Evolutionary conservation across 2,888 invertebrate species (phyloP).

Genomic region (Drosophila tanythrix): DNA sequence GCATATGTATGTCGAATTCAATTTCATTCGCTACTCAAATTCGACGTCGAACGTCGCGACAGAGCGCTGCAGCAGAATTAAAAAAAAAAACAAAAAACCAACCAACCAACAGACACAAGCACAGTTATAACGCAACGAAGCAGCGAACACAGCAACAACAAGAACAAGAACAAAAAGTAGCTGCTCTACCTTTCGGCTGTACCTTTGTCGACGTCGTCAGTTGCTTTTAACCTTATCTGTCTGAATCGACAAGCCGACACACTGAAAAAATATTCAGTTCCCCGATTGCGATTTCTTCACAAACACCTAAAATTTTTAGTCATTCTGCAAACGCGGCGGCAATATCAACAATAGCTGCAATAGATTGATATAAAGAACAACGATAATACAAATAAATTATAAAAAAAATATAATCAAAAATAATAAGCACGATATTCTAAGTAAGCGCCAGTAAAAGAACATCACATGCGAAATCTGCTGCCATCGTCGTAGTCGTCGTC

Average conservation of each 20-base stretch:
- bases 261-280: slow-evolving; percentile 50
- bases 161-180: slow-evolving; percentile 30
- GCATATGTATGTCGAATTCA: slow-evolving; percentile 46
- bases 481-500: not conserved
- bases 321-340: slow-evolving; percentile 63
- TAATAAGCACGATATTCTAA: slow-evolving; percentile 32
- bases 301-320: slow-evolving; percentile 59
- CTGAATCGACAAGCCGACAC: slow-evolving; percentile 50
- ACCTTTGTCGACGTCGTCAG: slow-evolving; percentile 50
- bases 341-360: slow-evolving; percentile 5
- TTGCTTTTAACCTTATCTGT: slow-evolving; percentile 72
- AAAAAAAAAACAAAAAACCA: slow-evolving; percentile 9
- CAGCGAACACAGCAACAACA: slow-evolving; percentile 40
- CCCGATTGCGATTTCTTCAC: slow-evolving; percentile 55
- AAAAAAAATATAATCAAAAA: slow-evolving; percentile 10
- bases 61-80: slow-evolving; percentile 40
- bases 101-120: slow-evolving; percentile 37
- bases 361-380: slow-evolving; percentile 34
- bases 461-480: slow-evolving; percentile 54
- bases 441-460: slow-evolving; percentile 24
- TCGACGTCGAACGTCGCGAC: slow-evolving; percentile 27
- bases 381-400: slow-evolving; percentile 21
- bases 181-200: slow-evolving; percentile 59
- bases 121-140: slow-evolving; percentile 45
- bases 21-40: slow-evolving; percentile 47